Base-by-base conservation (phyloP, 2,113 vertebrate genomes). In the Apteryx owenii region DNA sequence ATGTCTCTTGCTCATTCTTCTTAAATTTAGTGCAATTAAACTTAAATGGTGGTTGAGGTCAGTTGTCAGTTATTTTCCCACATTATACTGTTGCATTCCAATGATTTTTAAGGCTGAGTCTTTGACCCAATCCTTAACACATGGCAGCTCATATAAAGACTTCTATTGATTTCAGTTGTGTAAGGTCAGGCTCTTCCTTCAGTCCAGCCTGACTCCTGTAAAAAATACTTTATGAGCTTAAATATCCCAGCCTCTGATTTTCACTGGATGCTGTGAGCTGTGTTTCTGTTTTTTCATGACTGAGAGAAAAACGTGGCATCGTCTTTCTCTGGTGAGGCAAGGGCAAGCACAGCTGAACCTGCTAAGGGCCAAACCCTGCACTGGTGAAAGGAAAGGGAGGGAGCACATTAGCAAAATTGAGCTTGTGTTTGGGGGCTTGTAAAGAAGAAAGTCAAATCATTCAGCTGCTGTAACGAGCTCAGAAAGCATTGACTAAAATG, bases 381-480 rank as follows among this genome's bases (percentile, higher is more conserved):
- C 3, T 22, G 28, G 23, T 10, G 46, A 46, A 12, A 36, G 51
- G 61, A 7, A 33, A 33, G 8, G 19, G n/a, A 22, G 7, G 44
- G 26, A 36, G 3, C 28, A 10, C 7, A 1, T 0, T 9, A 50
- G 65, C 18, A 7, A 7, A 7, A 3, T 11, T 25, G 62, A 40
- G 38, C n/a, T 68, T n/a, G 0, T 0, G 12, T 20, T 22, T 28
- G 9, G 48, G 29, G 22, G 20, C 8, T 85, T 5, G 1, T 4
- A 4, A 36, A 33, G 65, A 11, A n/a, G 22, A 22, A 40, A 53
- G 1, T 1, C 4, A 75, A 68, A 11, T 12, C 9, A 46, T 1
- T 1, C 5, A 17, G 69, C 25, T 76, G 7, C 2, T n/a, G 14
- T 0, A 1, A 31, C 6, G 64, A 20, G 0, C 26, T 36, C 6